Evolutionary conservation across 2,888 invertebrate genomes (phyloP).

Genomic region (Agapostemon virescens): DNA sequence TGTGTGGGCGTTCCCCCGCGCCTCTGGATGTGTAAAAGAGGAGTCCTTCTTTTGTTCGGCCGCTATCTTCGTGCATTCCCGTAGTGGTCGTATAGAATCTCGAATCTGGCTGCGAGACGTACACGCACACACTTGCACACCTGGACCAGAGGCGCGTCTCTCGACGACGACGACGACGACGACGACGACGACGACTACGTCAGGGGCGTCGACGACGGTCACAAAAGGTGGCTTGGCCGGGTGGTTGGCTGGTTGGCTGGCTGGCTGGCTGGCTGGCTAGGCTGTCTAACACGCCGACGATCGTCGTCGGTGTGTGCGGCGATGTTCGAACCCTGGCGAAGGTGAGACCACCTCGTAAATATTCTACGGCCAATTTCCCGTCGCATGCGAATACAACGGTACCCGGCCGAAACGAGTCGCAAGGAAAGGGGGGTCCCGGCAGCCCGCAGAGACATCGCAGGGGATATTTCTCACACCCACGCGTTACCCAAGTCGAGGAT

Average conservation of each 20-base stretch:
- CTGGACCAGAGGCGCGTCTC: conserved; percentile 42
- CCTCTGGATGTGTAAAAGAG: conserved; percentile 49
- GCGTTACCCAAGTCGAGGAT: conserved; percentile 36
- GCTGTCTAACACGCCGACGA: conserved; percentile 36
- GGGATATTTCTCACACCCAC: conserved; percentile 53
- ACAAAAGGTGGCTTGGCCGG: conserved; percentile 60
- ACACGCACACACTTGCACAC: conserved; percentile 45
- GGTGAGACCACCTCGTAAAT: conserved; percentile 70
- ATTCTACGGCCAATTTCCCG: conserved; percentile 72
- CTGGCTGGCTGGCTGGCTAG: background rate
- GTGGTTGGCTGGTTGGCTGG: no score
- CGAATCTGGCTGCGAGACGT: conserved; percentile 58
- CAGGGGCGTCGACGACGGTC: conserved; percentile 33
- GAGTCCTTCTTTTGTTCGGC: conserved; percentile 68
- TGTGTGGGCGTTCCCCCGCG: conserved; percentile 16
- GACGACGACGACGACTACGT: background rate
- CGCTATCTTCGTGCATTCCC: conserved; percentile 65
- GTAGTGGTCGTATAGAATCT: conserved; percentile 63
- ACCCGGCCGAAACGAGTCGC: conserved; percentile 46
- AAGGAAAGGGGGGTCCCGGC: conserved; percentile 3
- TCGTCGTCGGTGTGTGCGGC: conserved; percentile 22
- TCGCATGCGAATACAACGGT: conserved; percentile 54
- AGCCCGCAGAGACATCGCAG: conserved; percentile 35
- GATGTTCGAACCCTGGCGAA: conserved; percentile 44
- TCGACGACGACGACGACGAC: conserved; percentile 14